Base-by-base conservation (phyloP, 2,888 invertebrate species). In the Halictus quadricinctus region DNA sequence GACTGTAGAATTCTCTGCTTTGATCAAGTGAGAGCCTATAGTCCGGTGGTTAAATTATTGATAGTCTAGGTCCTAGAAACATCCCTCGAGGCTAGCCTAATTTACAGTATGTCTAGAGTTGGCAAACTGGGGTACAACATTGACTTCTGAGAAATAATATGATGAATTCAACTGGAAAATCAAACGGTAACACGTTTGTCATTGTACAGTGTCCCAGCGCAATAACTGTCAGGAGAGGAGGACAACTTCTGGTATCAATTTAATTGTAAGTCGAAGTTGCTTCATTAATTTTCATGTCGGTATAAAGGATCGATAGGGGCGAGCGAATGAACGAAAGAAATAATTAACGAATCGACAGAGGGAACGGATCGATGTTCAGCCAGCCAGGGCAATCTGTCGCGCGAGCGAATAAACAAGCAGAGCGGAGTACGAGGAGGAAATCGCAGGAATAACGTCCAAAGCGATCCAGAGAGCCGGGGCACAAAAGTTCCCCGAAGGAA, bases 401-500 rank as follows among this genome's bases (percentile, higher is more conserved):
- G 60, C 15, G 54, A 76, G 50, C 74, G 77, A 79, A 88, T 78
- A 80, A 81, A 72, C 76, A 79, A 80, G 66, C 25, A 43, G 21
- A 64, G 81, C 81, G 50, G 83, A 83, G 81, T 69, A 79, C 79
- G 80, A 79, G 69, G 81, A 70, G 72, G 54, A 54, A 83, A 87
- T 86, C 80, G 86, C 60, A 82, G 86, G 84, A 89, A 88, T 85
- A 83, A 84, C 85, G 80, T 79, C 77, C 84, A 86, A 84, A 79
- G 74, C 80, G 87, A 80, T 85, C 85, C 82, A 75, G 29, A 66
- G 36, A 70, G 80, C 66, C 18, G 80, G 80, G 84, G 83, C 80
- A 78, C 83, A 84, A 89, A 90, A 90, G 85, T 90, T 88, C 80
- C 76, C n/a, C 74, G 81, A 72, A 77, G 86, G 84, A 86, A 88